Percentiles rank a stretch among this genome's conserved stretches.
These are phyloP conservation scores for Argynnis bischoffii DNA, from an alignment of 2,888 invertebrate genomes.

Conservation along the genomic window DNA sequence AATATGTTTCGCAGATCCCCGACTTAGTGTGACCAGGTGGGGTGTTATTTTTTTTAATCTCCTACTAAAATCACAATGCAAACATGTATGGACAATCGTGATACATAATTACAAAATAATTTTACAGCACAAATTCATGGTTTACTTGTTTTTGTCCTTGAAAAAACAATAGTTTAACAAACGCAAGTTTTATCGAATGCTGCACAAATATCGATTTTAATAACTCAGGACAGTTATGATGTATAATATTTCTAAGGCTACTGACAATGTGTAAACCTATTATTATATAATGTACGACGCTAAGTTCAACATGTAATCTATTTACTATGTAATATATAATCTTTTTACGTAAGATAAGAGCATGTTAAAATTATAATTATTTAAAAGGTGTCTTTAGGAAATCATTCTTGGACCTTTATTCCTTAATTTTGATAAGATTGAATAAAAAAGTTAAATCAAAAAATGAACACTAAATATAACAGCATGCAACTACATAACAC, in stretches of 20 bases:
- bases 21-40: too few species aligned
- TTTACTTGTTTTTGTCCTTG: slow-evolving; percentile 11
- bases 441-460: neutral
- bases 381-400: neutral
- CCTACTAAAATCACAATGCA: too few species aligned
- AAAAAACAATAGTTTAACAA: neutral
- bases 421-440: too few species aligned
- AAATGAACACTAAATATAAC: neutral
- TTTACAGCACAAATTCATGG: neutral
- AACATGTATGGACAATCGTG: too few species aligned
- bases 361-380: slow-evolving; percentile 8
- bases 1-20: too few species aligned
- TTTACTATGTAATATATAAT: slow-evolving; percentile 17
- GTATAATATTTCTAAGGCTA: slow-evolving; percentile 9
- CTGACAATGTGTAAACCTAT: slow-evolving; percentile 11
- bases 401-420: neutral
- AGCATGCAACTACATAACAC: slow-evolving; percentile 16
- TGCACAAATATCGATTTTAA: slow-evolving; percentile 12
- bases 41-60: too few species aligned
- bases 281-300: slow-evolving; percentile 11
- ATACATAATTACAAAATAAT: neutral
- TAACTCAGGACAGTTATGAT: slow-evolving; percentile 1
- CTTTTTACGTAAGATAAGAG: slow-evolving; percentile 9
- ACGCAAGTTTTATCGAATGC: neutral
- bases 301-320: slow-evolving; percentile 11